Evolutionary conservation across 2,888 invertebrate genomes (phyloP).

Genomic region (Ennomos fuscantarius): DNA sequence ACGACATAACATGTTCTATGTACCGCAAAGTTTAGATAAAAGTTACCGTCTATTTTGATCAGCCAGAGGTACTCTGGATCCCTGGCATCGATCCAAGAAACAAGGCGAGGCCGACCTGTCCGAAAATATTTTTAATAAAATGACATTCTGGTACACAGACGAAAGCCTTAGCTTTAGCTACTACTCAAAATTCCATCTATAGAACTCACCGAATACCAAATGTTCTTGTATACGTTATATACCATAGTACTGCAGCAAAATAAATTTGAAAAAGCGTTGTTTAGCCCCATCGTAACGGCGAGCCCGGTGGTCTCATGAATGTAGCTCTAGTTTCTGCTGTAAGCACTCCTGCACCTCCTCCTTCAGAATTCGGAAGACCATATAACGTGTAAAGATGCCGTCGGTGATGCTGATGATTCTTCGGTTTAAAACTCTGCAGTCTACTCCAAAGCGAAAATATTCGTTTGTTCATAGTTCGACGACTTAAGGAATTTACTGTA

Average conservation of each 20-base stretch:
- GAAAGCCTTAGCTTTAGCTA: not conserved
- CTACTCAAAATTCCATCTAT: not conserved
- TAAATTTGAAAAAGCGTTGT: slow-evolving; percentile 12
- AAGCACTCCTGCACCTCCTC: slow-evolving; percentile 56
- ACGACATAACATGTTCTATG: slow-evolving; percentile 16
- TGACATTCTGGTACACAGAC: slow-evolving; percentile 4
- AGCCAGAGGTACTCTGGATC: slow-evolving; percentile 15
- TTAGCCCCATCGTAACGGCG: slow-evolving; percentile 79
- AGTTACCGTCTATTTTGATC: slow-evolving; percentile 29
- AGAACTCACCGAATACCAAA: not conserved
- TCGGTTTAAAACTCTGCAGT: slow-evolving; percentile 72
- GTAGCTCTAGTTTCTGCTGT: slow-evolving; percentile 75
- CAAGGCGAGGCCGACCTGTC: slow-evolving; percentile 12
- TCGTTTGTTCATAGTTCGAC: slow-evolving; percentile 66
- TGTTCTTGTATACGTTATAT: not conserved
- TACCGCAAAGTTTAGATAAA: slow-evolving; percentile 18
- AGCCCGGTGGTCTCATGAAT: slow-evolving; percentile 76
- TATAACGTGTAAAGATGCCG: slow-evolving; percentile 74
- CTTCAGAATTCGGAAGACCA: slow-evolving; percentile 65
- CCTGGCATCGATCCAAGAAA: slow-evolving; percentile 23
- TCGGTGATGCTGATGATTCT: slow-evolving; percentile 75
- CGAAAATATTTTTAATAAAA: slow-evolving; percentile 10
- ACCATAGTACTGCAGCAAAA: slow-evolving; percentile 7
- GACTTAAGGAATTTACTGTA: slow-evolving; percentile 57
- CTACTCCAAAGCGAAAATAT: slow-evolving; percentile 79